Evolutionary conservation across 1,140 invertebrate species (phyloP), one percentile per base, ranked within the genome.

Genomic region (Drosophila rhopaloa): DNA sequence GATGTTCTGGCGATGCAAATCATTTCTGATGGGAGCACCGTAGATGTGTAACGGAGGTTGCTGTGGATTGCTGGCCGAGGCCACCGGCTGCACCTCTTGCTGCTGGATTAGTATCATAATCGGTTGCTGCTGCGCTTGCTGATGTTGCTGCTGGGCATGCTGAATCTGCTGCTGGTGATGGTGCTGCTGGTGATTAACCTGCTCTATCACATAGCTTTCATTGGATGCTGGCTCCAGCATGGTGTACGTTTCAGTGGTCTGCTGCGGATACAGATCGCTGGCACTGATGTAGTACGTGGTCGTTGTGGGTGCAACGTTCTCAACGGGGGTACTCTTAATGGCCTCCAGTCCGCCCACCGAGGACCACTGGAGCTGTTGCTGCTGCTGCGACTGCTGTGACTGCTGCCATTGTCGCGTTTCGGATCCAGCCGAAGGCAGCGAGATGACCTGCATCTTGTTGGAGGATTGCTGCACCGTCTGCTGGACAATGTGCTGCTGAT

Each of bases 281-380:
- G 90, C 74, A 50, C 78, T 88, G 13, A 91, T 91, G 47, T 91
- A 91, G 63, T 91, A 91, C 1, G 90, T 91, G 10, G 88, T 88
- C 11, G 86, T 82, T 27, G 70, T 38, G 54, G 32, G 59, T 6
- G 51, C 4, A 46, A 41, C 35, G 43, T 37, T 57, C 4, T 84
- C 72, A 19, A 74, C 16, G 8, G 83, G 79, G 5, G 78, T 50
- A 9, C 74, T 66, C 19, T 81, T 78, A 6, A 89, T 76, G 14
- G 85, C 66, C 70, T 89, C 84, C 56, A 89, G 56, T 0, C 85
- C 84, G 32, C 84, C 84, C 37, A 84, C 77, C 24, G 80, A 44
- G 5, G 85, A 90, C 84, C 84, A 89, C 50, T 89, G 84, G 48
- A 90, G 53, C 24, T 71, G 59, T 29, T 79, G 81, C 40, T 79